Base-by-base conservation (phyloP, 2,888 invertebrate genomes). In the Allacma fusca region DNA sequence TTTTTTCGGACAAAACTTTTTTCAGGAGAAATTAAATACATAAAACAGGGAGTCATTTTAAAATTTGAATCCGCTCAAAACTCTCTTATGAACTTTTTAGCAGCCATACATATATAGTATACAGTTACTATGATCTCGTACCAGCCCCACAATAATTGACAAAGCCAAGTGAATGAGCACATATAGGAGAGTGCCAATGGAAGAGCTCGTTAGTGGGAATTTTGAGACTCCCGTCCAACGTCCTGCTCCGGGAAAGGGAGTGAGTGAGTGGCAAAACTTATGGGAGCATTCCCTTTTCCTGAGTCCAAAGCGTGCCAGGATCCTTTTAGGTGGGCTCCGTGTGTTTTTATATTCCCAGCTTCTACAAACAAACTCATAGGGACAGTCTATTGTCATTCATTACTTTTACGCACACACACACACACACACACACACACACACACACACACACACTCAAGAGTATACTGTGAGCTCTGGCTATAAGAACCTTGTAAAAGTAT, bases 291-390 rank as follows among this genome's bases (percentile, higher is more conserved):
- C 29, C 68, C 68, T 69, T 50, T 21, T 23, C 28, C 59, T 57
- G 26, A 7, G 4, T 43, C 5, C n/a, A 44, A 24, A 57, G 26
- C 21, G 71, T 57, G 71, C 57, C 50, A 57, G 23, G 21, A 69
- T 69, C 28, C 21, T 59, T 71, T 71, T 71, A 71, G 71, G 71
- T 71, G 71, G 71, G 71, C 71, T 59, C 59, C 23, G n/a, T 59
- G 59, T n/a, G 59, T 13, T n/a, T 59, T 19, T n/a, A n/a, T 13
- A 21, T n/a, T 59, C 23, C 59, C 19, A 23, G 19, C 12, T 59
- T 59, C n/a, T 59, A n/a, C 59, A 59, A 59, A 59, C 59, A 59
- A n/a, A n/a, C n/a, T n/a, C n/a, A n/a, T n/a, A n/a, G n/a, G 12
- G 59, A 59, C 59, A 23, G 59, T 21, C 5, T 23, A 7, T 13